A percentile compares a stretch with the other conserved stretches of the same genome.
These are phyloP conservation scores for Megatriorchis doriae DNA, from an alignment of 2,113 vertebrate genomes.

Conservation along the genomic window DNA sequence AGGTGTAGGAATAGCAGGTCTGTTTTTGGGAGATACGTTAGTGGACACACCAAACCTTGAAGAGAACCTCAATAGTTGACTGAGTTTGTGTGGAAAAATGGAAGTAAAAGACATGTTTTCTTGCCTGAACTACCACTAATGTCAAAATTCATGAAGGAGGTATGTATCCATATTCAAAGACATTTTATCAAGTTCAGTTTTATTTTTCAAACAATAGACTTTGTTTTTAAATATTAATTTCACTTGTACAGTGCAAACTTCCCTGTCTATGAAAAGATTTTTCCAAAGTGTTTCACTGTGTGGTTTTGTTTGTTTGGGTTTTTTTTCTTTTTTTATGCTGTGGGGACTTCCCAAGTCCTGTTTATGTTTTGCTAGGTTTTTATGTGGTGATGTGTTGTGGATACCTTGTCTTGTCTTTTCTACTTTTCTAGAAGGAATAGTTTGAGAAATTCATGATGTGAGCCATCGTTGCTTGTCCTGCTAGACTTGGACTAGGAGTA, in stretches of 20 bases:
- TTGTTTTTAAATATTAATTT: not conserved
- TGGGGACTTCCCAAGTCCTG: not conserved
- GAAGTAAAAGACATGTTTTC: not conserved
- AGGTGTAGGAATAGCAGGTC: not conserved
- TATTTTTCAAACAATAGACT: not conserved
- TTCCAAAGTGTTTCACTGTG: not conserved
- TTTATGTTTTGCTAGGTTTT: not conserved
- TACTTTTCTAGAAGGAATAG: not conserved
- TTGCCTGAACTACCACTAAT: not conserved
- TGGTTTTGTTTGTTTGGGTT: no score
- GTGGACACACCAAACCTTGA: not conserved
- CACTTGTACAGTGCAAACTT: not conserved
- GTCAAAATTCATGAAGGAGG: not conserved
- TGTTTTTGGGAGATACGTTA: not conserved
- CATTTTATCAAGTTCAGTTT: not conserved
- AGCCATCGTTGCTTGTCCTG: not conserved
- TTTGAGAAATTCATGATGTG: not conserved
- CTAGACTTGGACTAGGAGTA: not conserved
- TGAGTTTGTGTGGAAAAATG: not conserved
- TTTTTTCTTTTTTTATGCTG: not conserved
- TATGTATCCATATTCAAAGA: not conserved
- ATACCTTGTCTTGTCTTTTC: not conserved
- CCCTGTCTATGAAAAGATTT: not conserved
- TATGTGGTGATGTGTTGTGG: not conserved
- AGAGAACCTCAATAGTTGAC: not conserved